phyloP scores from a whole-genome alignment of 2,888 invertebrate genomes.

The Pomacea canaliculata region DNA sequence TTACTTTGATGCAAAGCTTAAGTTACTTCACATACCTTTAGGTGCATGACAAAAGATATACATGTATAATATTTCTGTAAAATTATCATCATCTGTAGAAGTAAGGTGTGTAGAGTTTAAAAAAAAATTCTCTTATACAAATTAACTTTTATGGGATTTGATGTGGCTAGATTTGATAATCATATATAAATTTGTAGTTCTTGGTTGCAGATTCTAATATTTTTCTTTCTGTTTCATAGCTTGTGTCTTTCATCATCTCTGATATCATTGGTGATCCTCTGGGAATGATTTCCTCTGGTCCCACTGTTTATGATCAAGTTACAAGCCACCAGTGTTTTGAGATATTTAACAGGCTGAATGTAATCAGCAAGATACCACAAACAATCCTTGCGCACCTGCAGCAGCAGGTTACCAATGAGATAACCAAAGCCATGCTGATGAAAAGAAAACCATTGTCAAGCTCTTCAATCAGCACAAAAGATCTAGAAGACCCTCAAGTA shows the following conservation, averaged over 20 bases:
- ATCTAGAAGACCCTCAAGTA: neutral
- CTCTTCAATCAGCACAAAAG: neutral
- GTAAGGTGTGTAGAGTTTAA: too few species aligned
- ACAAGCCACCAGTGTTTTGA: conserved; percentile 73
- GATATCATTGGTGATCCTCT: conserved; percentile 92
- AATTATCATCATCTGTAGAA: too few species aligned
- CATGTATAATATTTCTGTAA: too few species aligned
- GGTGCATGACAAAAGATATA: too few species aligned
- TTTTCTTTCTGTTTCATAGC: conserved; percentile 55
- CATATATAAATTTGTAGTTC: too few species aligned
- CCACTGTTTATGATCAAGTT: conserved; percentile 79
- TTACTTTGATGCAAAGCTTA: too few species aligned
- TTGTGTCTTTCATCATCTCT: conserved; percentile 88
- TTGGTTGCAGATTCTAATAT: neutral
- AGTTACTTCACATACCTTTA: too few species aligned
- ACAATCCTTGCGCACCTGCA: conserved; percentile 68
- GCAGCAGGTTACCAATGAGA: conserved; percentile 21
- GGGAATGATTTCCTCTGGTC: conserved; percentile 94
- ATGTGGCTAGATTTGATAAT: too few species aligned
- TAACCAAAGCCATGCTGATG: neutral
- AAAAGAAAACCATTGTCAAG: neutral
- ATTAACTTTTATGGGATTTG: too few species aligned
- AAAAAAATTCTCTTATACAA: too few species aligned
- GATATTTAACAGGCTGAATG: conserved; percentile 78
- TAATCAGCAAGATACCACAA: conserved; percentile 73